These are phyloP conservation scores for Leptinotarsa juncta DNA, from an alignment of 2,888 invertebrate genomes.

Conservation along the genomic window DNA sequence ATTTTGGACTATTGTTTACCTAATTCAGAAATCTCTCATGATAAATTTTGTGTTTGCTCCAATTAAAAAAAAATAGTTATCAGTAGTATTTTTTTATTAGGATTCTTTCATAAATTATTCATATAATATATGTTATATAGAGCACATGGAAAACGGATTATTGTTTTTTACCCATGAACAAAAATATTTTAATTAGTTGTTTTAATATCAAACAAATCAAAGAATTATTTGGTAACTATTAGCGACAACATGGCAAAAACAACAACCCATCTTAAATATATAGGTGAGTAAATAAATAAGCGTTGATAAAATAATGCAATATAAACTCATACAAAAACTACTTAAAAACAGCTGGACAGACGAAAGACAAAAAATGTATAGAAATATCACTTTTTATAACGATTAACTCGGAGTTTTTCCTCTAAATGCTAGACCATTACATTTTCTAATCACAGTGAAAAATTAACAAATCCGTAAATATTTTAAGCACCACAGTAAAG, in stretches of 20 bases:
- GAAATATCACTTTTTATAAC: conserved; percentile 40
- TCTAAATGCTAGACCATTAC: conserved; percentile 37
- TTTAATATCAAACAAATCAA: conserved; percentile 30
- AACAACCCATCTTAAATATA: conserved; percentile 49
- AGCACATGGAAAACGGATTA: conserved; percentile 44
- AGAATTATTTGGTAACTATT: conserved; percentile 35
- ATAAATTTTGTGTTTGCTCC: too few species aligned
- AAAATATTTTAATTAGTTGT: conserved; percentile 17
- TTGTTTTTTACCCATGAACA: conserved; percentile 49
- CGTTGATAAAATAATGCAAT: conserved; percentile 37
- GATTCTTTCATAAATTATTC: conserved; percentile 9
- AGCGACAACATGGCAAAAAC: conserved; percentile 49
- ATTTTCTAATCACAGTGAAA: conserved; percentile 43
- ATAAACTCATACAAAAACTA: conserved; percentile 45
- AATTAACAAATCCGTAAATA: conserved; percentile 27
- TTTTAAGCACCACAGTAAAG: conserved; percentile 33
- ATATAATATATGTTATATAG: conserved; percentile 25
- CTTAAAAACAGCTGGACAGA: conserved; percentile 51
- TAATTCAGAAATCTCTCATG: too few species aligned
- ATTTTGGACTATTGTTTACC: too few species aligned
- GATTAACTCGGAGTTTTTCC: conserved; percentile 27
- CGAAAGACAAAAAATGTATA: conserved; percentile 39
- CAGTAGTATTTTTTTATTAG: conserved; percentile 2
- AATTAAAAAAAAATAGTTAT: neutral
- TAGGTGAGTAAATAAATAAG: conserved; percentile 49